Evolutionary conservation across 92 coral and sea anemone genomes (phyloP).

Genomic region (Palythoa heliodiscus): DNA sequence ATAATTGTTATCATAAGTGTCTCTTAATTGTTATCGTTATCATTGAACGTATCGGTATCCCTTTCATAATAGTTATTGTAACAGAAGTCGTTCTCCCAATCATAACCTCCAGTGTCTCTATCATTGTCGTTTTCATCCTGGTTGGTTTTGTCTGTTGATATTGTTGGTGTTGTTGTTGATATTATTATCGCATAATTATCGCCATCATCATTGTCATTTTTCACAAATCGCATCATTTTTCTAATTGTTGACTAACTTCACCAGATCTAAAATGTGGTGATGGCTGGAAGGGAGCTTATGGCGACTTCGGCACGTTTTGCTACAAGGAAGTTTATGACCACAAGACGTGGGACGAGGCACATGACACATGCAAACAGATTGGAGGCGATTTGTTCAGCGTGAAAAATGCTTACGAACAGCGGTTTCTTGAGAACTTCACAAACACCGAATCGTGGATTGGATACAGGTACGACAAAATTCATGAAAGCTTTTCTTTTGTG

Average conservation of each 20-base stretch:
- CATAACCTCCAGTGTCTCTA: too few relatives aligned
- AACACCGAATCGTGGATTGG: slow-evolving; percentile 88
- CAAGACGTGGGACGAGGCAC: slow-evolving; percentile 87
- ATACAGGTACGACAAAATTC: slow-evolving; percentile 37
- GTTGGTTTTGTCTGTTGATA: neutral
- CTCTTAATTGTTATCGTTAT: too few relatives aligned
- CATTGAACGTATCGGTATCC: too few relatives aligned
- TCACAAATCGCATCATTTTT: neutral
- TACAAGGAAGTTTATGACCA: slow-evolving; percentile 77
- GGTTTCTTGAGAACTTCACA: slow-evolving; percentile 87
- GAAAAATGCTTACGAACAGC: slow-evolving; percentile 96
- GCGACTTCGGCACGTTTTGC: slow-evolving; percentile 97
- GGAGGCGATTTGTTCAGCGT: slow-evolving; percentile 98
- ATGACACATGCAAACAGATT: slow-evolving; percentile 64
- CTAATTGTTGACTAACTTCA: neutral
- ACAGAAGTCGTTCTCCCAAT: too few relatives aligned
- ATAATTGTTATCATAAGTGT: too few relatives aligned
- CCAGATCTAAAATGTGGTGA: slow-evolving; percentile 90
- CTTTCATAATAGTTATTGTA: too few relatives aligned
- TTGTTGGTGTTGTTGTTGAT: neutral
- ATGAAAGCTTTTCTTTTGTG: too few relatives aligned
- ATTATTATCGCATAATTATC: neutral
- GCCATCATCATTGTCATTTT: neutral
- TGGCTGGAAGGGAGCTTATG: slow-evolving; percentile 97
- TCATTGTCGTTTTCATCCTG: too few relatives aligned